phyloP scores from a whole-genome alignment of 2,888 invertebrate genomes.

The Chironomus riparius region DNA sequence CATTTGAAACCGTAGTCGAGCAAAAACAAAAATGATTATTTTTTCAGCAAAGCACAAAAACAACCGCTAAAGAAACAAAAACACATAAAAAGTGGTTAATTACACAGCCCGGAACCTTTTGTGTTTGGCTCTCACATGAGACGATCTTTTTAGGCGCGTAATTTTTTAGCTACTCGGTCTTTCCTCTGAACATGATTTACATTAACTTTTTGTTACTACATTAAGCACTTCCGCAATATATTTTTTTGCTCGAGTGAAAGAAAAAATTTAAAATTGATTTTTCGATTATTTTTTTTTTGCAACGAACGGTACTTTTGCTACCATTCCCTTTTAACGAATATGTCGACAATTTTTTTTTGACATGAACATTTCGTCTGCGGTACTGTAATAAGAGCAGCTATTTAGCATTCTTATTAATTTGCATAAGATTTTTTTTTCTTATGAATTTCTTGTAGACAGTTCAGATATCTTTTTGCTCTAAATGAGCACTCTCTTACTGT shows the following conservation, averaged over 20 bases:
- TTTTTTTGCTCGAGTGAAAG: too few relatives aligned
- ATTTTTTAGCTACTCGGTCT: background rate
- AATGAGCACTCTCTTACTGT: too few relatives aligned
- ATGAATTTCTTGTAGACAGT: too few relatives aligned
- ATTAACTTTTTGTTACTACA: background rate
- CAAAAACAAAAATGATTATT: background rate
- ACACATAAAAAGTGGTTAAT: background rate
- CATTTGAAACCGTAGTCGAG: background rate
- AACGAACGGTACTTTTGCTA: background rate
- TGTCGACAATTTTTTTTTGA: background rate
- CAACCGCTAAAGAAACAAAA: background rate
- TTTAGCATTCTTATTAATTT: too few relatives aligned
- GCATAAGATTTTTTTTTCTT: too few relatives aligned
- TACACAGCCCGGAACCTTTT: background rate
- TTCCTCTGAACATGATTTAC: background rate
- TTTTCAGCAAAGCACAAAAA: background rate
- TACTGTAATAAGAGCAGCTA: too few relatives aligned
- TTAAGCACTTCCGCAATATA: too few relatives aligned
- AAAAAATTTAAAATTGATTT: background rate
- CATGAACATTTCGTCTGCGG: background rate
- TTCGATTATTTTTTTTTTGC: background rate
- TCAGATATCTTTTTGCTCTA: too few relatives aligned
- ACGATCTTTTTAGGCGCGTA: background rate
- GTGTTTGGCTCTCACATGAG: background rate
- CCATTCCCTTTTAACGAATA: background rate